A percentile compares a stretch with the other conserved stretches of the same genome.
Conservation (phyloP, 1,140 invertebrate species). For the Portunus trituberculatus region DNA sequence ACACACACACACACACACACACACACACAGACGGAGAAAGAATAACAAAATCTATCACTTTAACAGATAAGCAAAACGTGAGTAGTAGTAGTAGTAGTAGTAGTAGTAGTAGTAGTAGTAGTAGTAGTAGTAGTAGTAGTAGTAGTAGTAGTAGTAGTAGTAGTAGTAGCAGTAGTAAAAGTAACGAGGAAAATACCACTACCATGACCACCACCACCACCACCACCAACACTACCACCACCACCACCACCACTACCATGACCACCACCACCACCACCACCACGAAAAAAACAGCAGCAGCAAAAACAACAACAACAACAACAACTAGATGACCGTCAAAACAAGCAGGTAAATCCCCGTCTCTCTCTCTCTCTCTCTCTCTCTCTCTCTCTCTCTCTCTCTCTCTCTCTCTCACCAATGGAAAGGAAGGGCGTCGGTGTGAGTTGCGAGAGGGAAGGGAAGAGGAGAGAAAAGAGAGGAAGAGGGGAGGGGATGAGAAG, state of each 20-base stretch:
- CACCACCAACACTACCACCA: no score
- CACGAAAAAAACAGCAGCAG: no score
- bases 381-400: not conserved
- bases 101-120: conserved; percentile 33
- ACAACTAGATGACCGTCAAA: not conserved
- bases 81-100: not conserved
- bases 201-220: no score
- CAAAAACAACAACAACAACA: no score
- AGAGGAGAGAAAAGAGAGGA: not conserved
- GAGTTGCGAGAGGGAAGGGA: not conserved
- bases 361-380: conserved; percentile 31
- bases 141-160: not conserved
- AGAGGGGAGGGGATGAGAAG: not conserved
- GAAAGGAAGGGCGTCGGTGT: not conserved
- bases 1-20: no score
- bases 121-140: conserved; percentile 22
- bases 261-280: no score
- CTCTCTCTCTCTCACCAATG: not conserved
- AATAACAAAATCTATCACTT: not conserved
- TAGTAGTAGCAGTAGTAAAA: not conserved
- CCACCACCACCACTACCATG: no score
- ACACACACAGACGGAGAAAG: not conserved
- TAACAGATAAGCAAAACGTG: not conserved
- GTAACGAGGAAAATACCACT: no score
- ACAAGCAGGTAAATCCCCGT: not conserved